These are phyloP conservation scores for Dolichotis patagonum DNA, from an alignment of 2,113 vertebrate species.

Conservation along the genomic window DNA sequence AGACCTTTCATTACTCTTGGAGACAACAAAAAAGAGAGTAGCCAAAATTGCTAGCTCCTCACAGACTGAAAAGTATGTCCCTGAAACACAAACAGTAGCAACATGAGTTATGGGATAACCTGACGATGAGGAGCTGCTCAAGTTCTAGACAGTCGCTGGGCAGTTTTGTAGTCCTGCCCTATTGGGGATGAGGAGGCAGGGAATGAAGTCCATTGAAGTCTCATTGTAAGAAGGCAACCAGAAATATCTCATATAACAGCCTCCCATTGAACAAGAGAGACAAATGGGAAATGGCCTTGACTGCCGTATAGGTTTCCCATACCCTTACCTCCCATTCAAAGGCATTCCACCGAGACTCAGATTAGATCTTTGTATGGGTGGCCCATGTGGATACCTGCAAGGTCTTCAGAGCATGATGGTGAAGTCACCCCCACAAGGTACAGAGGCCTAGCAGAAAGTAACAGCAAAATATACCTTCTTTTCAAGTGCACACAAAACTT, in stretches of 20 bases:
- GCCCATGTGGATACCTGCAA: neutral
- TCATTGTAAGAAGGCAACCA: neutral
- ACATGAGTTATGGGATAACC: neutral
- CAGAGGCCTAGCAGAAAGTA: neutral
- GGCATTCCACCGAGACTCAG: neutral
- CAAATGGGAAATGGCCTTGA: neutral
- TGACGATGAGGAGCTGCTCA: neutral
- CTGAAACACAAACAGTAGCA: neutral
- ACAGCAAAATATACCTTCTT: neutral
- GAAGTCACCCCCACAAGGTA: neutral
- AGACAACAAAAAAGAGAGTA: neutral
- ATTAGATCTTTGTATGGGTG: neutral
- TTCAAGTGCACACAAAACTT: neutral
- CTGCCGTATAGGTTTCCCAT: too few species aligned
- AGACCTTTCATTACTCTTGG: neutral
- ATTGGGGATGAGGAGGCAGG: neutral
- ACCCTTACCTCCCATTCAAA: neutral
- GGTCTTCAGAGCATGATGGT: neutral
- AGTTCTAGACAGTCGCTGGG: neutral
- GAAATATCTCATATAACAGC: neutral
- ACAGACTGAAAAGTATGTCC: neutral
- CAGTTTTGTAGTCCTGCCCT: neutral
- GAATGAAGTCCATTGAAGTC: neutral
- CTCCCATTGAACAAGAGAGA: neutral
- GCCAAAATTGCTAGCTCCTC: neutral